phyloP scores from a whole-genome alignment of 2,888 invertebrate species.

The Cryptops parisi region DNA sequence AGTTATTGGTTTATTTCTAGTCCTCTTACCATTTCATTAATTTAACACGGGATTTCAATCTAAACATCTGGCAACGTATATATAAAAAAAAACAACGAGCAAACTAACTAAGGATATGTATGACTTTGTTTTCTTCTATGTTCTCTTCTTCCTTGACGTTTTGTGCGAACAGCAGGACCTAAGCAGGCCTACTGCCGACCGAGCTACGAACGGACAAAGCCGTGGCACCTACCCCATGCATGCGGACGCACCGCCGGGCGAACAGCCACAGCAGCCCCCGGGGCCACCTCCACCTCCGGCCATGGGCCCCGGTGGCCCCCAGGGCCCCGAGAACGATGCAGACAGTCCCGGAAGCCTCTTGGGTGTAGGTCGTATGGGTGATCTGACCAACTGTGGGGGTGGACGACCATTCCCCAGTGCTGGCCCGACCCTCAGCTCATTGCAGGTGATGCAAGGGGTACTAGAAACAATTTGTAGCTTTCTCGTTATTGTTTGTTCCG shows the following conservation, averaged over 20 bases:
- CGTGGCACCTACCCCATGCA: slow-evolving; percentile 5
- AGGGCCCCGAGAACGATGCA: neutral
- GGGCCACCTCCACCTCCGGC: neutral
- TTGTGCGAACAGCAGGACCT: slow-evolving; percentile 1
- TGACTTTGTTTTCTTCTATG: no score
- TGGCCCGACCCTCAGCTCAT: slow-evolving; percentile 13
- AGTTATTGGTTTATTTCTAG: no score
- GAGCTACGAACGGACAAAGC: neutral
- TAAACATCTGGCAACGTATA: no score
- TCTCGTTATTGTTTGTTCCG: no score
- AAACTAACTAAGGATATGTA: no score
- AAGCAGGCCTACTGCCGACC: neutral
- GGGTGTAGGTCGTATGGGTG: neutral
- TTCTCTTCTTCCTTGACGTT: no score
- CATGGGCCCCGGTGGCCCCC: neutral
- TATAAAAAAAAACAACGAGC: no score
- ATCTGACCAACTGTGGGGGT: slow-evolving; percentile 8
- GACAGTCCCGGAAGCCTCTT: neutral
- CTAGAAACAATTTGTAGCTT: no score
- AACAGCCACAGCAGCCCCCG: neutral
- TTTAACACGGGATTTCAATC: no score
- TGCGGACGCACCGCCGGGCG: slow-evolving; percentile 1
- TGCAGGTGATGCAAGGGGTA: slow-evolving; percentile 14
- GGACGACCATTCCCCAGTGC: slow-evolving; percentile 10
- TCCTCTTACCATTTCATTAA: no score